These are phyloP conservation scores for Embiotoca jacksoni DNA, from an alignment of 2,113 vertebrate species.

Conservation along the genomic window DNA sequence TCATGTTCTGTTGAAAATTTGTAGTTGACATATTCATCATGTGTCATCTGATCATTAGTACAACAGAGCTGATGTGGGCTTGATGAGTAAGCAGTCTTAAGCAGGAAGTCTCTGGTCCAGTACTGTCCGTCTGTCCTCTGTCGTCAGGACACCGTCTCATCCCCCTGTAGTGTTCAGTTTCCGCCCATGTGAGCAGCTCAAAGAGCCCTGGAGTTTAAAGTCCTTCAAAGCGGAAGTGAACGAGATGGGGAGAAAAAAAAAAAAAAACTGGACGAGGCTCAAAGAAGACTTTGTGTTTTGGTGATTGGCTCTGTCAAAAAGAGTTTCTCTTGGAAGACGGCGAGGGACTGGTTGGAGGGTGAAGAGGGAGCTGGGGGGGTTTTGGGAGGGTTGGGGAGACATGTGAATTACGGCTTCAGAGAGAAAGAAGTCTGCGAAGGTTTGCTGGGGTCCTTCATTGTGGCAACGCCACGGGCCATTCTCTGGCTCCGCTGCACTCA, in stretches of 20 bases:
- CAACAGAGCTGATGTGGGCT: conserved; percentile 1
- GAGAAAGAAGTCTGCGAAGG: conserved; percentile 74
- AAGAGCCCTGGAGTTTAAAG: conserved; percentile 89
- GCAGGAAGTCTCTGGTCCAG: conserved; percentile 47
- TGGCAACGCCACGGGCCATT: conserved; percentile 85
- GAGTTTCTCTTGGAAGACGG: conserved; percentile 84
- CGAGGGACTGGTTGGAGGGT: conserved; percentile 73
- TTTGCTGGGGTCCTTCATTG: conserved; percentile 80
- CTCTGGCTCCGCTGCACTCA: conserved; percentile 85
- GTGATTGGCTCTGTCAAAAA: conserved; percentile 66
- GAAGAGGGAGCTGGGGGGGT: conserved; percentile 53
- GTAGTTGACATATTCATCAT: background rate
- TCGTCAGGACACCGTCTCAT: conserved; percentile 41
- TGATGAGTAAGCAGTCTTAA: conserved; percentile 35
- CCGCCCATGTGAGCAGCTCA: conserved; percentile 86
- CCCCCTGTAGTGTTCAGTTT: conserved; percentile 74
- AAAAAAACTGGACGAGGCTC: conserved; percentile 77
- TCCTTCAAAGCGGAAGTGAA: conserved; percentile 92
- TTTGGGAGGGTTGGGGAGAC: conserved; percentile 45
- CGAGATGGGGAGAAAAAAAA: conserved; percentile 52
- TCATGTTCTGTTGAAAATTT: background rate
- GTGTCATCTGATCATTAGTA: conserved; percentile 24
- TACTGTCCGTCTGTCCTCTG: conserved; percentile 41
- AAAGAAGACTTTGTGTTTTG: conserved; percentile 89
- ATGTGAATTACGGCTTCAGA: conserved; percentile 76